Conservation (phyloP, 2,797 vertebrate genomes). For the Pipistrellus kuhlii region DNA sequence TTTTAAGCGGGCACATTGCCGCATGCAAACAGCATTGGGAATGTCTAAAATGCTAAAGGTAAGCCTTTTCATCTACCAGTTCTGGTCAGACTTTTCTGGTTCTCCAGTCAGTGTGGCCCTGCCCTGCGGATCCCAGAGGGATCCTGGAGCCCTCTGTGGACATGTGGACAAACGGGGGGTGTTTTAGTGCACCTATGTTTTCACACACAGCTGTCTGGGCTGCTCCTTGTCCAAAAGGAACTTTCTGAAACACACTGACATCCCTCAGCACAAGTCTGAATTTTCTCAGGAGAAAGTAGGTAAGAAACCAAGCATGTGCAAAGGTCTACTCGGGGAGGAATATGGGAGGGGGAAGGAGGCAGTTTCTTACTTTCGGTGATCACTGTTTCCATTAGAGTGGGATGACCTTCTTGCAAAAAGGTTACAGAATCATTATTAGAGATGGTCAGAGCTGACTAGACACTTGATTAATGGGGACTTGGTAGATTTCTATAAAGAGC, state of each 20-base stretch:
- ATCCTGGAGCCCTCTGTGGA: neutral
- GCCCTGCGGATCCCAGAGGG: neutral
- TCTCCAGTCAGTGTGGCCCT: neutral
- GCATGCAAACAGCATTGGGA: neutral
- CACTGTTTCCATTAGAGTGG: conserved; percentile 75
- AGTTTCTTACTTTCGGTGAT: conserved; percentile 70
- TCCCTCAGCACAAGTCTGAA: neutral
- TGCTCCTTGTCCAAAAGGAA: neutral
- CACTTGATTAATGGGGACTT: conserved; percentile 83
- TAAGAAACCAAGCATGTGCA: neutral
- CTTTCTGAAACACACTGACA: neutral
- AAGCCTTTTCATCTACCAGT: neutral
- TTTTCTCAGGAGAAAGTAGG: neutral
- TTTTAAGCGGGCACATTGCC: neutral
- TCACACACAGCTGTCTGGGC: neutral
- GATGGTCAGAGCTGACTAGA: conserved; percentile 81
- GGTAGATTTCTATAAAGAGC: conserved; percentile 80
- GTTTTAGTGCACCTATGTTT: neutral
- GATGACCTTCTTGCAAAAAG: conserved; percentile 81
- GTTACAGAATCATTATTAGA: conserved; percentile 79
- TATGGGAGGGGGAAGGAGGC: neutral
- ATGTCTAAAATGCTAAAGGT: neutral
- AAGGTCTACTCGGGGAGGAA: neutral
- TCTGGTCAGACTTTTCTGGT: neutral
- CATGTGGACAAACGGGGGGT: rapidly evolving